Conservation (phyloP, 2,113 vertebrate species). For the Sander vitreus region DNA sequence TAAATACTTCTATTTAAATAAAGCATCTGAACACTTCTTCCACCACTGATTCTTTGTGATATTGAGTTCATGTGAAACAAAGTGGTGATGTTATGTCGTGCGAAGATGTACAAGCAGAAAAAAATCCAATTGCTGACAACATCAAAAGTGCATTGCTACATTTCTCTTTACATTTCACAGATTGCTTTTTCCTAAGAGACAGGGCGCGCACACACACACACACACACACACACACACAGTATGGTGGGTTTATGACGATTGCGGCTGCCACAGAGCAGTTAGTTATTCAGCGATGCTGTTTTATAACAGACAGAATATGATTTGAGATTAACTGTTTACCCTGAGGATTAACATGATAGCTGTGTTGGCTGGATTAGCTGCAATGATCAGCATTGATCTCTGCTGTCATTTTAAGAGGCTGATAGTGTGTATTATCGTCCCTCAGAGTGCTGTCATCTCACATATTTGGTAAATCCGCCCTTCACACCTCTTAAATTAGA, state of each 20-base stretch:
- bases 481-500: slow-evolving; percentile 24
- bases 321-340: slow-evolving; percentile 61
- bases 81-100: background rate
- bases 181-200: slow-evolving; percentile 18
- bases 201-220: background rate
- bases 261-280: slow-evolving; percentile 23
- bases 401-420: slow-evolving; percentile 37
- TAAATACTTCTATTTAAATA: too few species aligned
- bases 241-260: slow-evolving; percentile 14
- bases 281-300: slow-evolving; percentile 33
- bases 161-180: slow-evolving; percentile 27
- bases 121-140: slow-evolving; percentile 21
- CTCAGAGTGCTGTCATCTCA: slow-evolving; percentile 32
- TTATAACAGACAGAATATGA: slow-evolving; percentile 23
- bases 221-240: background rate
- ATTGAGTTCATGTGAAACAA: background rate
- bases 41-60: background rate
- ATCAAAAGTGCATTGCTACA: background rate
- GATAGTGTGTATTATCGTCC: slow-evolving; percentile 40
- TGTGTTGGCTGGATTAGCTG: slow-evolving; percentile 61
- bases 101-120: background rate
- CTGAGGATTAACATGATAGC: slow-evolving; percentile 61
- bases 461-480: slow-evolving; percentile 26
- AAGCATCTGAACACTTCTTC: too few species aligned
- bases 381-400: slow-evolving; percentile 68